Evolutionary conservation across 2,113 vertebrate species (phyloP).

Genomic region (Pachycephala philippinensis): DNA sequence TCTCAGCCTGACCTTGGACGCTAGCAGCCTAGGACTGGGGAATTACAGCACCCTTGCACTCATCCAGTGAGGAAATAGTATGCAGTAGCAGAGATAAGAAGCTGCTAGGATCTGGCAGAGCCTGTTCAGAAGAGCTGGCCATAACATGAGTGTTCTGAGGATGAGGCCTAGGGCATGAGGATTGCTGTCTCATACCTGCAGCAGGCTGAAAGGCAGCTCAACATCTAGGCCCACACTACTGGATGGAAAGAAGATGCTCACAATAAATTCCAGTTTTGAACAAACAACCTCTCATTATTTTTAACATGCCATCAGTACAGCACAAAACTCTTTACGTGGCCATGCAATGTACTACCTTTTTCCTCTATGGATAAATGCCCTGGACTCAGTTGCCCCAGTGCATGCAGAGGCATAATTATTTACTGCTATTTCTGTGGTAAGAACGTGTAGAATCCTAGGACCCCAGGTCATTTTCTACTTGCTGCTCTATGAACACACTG

Average conservation of each 20-base stretch:
- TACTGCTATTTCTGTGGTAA: background rate
- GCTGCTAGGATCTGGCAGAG: background rate
- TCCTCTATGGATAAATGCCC: background rate
- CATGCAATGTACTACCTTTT: background rate
- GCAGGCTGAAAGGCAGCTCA: background rate
- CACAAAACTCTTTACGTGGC: background rate
- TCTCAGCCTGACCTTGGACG: background rate
- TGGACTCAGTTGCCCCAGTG: background rate
- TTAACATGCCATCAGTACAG: background rate
- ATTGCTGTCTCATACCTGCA: background rate
- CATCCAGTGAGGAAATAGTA: background rate
- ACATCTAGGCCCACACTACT: background rate
- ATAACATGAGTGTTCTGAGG: background rate
- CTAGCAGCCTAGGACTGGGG: background rate
- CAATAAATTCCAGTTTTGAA: background rate
- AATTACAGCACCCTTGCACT: background rate
- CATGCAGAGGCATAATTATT: background rate
- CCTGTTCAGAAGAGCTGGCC: background rate
- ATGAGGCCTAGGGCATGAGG: background rate
- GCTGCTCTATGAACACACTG: background rate
- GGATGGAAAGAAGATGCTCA: background rate
- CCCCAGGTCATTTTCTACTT: background rate
- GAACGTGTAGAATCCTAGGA: background rate
- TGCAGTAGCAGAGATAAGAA: background rate
- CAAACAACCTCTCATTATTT: background rate